Evolutionary conservation across 2,113 vertebrate genomes (phyloP).

Genomic region (Myotis davidii): DNA sequence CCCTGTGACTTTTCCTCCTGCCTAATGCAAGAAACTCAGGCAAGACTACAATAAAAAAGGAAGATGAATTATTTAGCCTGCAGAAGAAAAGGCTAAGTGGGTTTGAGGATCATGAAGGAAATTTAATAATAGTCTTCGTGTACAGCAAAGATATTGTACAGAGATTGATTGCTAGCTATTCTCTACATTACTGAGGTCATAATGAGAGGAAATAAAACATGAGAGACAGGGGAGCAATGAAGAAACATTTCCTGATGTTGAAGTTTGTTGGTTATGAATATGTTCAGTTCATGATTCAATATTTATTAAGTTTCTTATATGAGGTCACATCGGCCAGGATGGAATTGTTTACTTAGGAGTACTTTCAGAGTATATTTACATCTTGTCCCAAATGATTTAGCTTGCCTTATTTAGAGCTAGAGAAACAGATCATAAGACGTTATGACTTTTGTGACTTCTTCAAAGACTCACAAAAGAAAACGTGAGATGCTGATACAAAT

Average conservation of each 20-base stretch:
- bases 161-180: conserved; percentile 60
- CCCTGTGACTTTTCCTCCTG: neutral
- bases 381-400: conserved; percentile 26
- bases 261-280: conserved; percentile 39
- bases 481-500: neutral
- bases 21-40: conserved; percentile 54
- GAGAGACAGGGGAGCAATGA: neutral
- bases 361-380: conserved; percentile 42
- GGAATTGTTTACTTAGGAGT: neutral
- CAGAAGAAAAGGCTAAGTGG: conserved; percentile 64
- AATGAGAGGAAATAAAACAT: conserved; percentile 60
- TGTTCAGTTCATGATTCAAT: conserved; percentile 42
- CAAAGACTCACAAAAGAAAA: conserved; percentile 1
- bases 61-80: conserved; percentile 70
- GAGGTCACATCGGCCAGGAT: neutral
- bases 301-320: conserved; percentile 51
- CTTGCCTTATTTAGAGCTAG: neutral
- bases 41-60: conserved; percentile 46
- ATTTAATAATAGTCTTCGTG: conserved; percentile 69
- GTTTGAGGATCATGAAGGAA: conserved; percentile 63
- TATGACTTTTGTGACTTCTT: neutral
- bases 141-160: conserved; percentile 40
- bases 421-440: neutral
- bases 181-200: conserved; percentile 41
- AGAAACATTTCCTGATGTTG: conserved; percentile 61